Evolutionary conservation across 2,888 invertebrate genomes (phyloP), one percentile per base, ranked within the genome.

Genomic region (Julus scandinavius): DNA sequence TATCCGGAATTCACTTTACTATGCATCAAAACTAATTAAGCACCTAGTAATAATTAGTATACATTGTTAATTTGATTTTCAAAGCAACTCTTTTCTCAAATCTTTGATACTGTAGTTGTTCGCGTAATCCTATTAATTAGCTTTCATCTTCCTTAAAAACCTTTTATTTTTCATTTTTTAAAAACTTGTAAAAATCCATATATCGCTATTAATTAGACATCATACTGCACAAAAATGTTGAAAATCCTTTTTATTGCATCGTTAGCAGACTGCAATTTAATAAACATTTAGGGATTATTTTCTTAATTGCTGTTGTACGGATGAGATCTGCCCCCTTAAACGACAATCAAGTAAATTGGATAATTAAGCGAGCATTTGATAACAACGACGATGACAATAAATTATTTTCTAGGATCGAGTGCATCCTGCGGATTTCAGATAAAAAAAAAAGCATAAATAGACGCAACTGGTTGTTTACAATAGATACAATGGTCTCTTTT

Each of bases 291-390:
- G 63, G 63, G 63, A 20, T 20, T 63, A 29, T 29, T 72, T 72
- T 72, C 72, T 9, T 72, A 72, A 72, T 72, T 72, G 72, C 11
- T 13, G 72, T 72, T 72, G n/a, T 72, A 3, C 29, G 29, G 72
- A 72, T 29, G 29, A 72, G 3, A 29, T 29, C n/a, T 29, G n/a
- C n/a, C 29, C 72, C n/a, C 72, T 72, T 72, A 72, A 72, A n/a
- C 13, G 29, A 29, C 72, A 72, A 72, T 72, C 72, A 29, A 72
- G 29, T 72, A 72, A 72, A 72, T 29, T 29, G 72, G 29, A 29
- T 72, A 72, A 72, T 72, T 72, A 72, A 72, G 72, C 72, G 72
- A 72, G 72, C 29, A 29, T 72, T 72, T 72, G 72, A 72, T 72
- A 72, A 72, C 72, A 72, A n/a, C 72, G 29, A 29, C 29, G 29